These are phyloP conservation scores for Gallinago nigripennis DNA, from an alignment of 2,797 vertebrate genomes.

Conservation along the genomic window DNA sequence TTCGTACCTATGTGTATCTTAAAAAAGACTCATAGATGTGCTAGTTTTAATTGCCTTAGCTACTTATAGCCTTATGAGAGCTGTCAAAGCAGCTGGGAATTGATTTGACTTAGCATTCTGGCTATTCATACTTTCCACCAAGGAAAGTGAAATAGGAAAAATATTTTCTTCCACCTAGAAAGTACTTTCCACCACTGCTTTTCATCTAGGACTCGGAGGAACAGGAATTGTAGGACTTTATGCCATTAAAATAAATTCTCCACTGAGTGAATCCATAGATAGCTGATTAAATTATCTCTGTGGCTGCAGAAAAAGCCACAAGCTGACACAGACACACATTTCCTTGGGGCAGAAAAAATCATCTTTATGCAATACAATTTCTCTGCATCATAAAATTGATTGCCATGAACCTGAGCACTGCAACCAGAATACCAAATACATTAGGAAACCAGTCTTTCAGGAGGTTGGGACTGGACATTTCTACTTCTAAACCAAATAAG, in stretches of 20 bases:
- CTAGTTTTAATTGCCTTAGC: constrained; percentile 39
- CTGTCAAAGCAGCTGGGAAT: constrained; percentile 32
- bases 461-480: neutral
- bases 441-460: neutral
- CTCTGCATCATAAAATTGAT: neutral
- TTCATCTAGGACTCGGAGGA: neutral
- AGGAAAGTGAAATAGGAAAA: no score
- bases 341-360: neutral
- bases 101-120: neutral
- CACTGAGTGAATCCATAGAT: neutral
- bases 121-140: neutral
- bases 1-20: neutral
- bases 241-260: neutral
- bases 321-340: neutral
- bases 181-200: neutral
- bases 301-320: constrained; percentile 23
- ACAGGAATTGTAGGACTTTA: neutral
- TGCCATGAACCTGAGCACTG: neutral
- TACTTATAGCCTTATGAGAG: constrained; percentile 13
- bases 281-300: constrained; percentile 16
- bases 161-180: no score
- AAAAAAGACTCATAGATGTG: constrained; percentile 20
- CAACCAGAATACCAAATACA: neutral
- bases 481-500: neutral
- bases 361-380: neutral